phyloP scores from a whole-genome alignment of 2,888 invertebrate genomes.

The Drosophila fulvimacula region DNA sequence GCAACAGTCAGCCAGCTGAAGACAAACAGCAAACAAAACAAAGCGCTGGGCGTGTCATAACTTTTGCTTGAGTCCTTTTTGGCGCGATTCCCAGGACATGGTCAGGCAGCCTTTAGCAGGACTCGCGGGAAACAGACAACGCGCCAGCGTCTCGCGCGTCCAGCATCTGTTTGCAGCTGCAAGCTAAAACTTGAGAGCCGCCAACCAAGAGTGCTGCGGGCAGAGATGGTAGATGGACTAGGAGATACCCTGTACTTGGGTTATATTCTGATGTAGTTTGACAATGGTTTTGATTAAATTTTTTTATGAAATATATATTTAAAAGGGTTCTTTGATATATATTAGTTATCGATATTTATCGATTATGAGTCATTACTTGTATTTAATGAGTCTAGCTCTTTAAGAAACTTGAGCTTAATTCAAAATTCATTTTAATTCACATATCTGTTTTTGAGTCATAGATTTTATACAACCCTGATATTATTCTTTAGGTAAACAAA shows the following conservation, averaged over 20 bases:
- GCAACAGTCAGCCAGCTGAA: slow-evolving; percentile 46
- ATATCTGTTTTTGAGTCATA: too few species aligned
- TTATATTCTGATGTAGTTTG: background rate
- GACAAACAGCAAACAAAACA: slow-evolving; percentile 20
- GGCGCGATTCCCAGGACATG: slow-evolving; percentile 39
- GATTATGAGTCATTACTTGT: too few species aligned
- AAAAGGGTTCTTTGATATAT: too few species aligned
- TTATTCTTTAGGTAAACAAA: too few species aligned
- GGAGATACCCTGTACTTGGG: background rate
- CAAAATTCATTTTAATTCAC: too few species aligned
- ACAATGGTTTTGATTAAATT: too few species aligned
- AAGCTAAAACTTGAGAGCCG: slow-evolving; percentile 36
- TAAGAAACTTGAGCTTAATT: too few species aligned
- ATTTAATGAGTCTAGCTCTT: too few species aligned
- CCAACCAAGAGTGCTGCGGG: background rate
- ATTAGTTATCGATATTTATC: too few species aligned
- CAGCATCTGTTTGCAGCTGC: slow-evolving; percentile 19
- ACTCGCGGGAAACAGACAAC: slow-evolving; percentile 60
- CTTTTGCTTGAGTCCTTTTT: slow-evolving; percentile 50
- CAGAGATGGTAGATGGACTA: background rate
- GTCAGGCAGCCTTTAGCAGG: slow-evolving; percentile 40
- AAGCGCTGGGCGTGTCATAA: slow-evolving; percentile 70
- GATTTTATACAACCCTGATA: too few species aligned
- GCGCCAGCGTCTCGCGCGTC: slow-evolving; percentile 30
- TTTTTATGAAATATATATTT: too few species aligned